Base-by-base conservation (phyloP, 2,888 invertebrate genomes). In the Lasioglossum zephyrum region DNA sequence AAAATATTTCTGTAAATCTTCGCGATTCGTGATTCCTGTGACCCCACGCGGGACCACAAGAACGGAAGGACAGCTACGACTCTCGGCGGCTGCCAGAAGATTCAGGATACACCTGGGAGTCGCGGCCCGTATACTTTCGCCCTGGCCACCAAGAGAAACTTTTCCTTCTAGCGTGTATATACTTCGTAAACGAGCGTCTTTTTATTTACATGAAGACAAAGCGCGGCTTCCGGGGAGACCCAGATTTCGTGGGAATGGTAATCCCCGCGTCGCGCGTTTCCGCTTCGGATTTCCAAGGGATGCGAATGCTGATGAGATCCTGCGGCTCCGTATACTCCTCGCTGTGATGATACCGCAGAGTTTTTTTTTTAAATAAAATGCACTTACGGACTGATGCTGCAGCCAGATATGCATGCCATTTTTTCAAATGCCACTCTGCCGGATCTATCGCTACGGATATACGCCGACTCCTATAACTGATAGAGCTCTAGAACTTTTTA, bases 1-100 rank as follows among this genome's bases (percentile, higher is more conserved):
- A 70, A 85, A 85, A 77, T 78, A 73, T 82, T 87, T 85, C 85
- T 81, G 57, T 73, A 74, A 81, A 78, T 82, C 74, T 69, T 74
- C 77, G 73, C 66, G 81, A 79, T 88, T 82, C 85, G 81, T 82
- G 84, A 74, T 74, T 77, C 78, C 41, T 36, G 49, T 57, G 57
- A 57, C 57, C 57, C 57, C 57, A 57, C 57, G n/a, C 57, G 57
- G 57, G 57, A n/a, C 57, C 57, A n/a, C n/a, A 57, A n/a, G 11
- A 66, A 18, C 41, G 70, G 41, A 41, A 70, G 41, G 70, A 70
- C 41, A 70, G n/a, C 70, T 13, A 49, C 73, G 26, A 44, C 16
- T 6, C 31, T 47, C 47, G 16, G 39, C 69, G 36, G 44, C 36
- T 4, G 49, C 26, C 22, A n/a, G 6, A 57, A n/a, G 74, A 70